phyloP scores from a whole-genome alignment of 2,113 vertebrate species.

The Tursiops truncatus region DNA sequence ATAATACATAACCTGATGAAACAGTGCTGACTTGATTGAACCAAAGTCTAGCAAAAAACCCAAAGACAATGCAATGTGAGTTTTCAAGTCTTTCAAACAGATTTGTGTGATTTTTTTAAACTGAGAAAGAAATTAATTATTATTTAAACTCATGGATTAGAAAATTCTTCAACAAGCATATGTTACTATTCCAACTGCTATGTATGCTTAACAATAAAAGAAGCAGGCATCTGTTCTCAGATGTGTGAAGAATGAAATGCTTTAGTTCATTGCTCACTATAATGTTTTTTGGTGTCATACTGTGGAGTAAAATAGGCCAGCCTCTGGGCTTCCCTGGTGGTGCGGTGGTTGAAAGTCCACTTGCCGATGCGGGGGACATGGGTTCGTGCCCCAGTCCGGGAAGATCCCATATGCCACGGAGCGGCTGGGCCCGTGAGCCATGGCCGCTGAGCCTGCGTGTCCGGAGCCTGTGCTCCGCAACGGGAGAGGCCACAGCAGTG shows the following conservation, averaged over 20 bases:
- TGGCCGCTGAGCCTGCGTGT: no score
- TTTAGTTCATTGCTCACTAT: neutral
- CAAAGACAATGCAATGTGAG: neutral
- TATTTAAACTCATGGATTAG: neutral
- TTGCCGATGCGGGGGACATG: no score
- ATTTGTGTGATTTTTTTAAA: neutral
- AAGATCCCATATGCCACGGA: no score
- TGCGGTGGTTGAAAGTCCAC: no score
- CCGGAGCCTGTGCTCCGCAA: no score
- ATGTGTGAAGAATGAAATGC: neutral
- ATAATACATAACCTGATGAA: neutral
- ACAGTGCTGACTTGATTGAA: neutral
- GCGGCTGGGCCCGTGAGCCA: no score
- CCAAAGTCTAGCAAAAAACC: neutral
- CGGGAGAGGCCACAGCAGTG: no score
- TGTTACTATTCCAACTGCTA: neutral
- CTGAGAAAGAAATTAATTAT: constrained; percentile 41
- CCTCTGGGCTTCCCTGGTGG: neutral
- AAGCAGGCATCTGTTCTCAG: neutral
- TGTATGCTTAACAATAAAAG: neutral
- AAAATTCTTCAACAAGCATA: neutral
- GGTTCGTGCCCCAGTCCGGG: no score
- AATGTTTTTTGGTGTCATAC: neutral
- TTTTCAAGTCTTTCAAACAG: neutral
- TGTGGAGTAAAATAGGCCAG: neutral